Evolutionary conservation across 2,113 vertebrate species (phyloP).

Genomic region (Athene noctua): DNA sequence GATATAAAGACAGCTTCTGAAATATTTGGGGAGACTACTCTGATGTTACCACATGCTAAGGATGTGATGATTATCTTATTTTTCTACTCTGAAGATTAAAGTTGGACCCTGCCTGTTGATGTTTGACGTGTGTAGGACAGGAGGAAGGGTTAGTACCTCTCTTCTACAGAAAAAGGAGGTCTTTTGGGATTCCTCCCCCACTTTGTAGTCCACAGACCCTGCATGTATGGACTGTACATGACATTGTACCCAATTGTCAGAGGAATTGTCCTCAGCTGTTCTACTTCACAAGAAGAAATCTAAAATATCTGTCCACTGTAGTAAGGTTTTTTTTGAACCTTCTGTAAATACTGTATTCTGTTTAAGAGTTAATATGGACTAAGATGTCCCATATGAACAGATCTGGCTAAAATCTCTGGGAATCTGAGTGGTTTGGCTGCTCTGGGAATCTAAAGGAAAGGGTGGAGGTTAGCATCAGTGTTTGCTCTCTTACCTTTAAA

Average conservation of each 20-base stretch:
- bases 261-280: background rate
- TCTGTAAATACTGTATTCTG: background rate
- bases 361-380: background rate
- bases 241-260: background rate
- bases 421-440: background rate
- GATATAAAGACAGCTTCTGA: background rate
- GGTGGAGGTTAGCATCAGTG: background rate
- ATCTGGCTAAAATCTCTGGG: background rate
- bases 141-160: background rate
- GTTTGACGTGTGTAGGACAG: background rate
- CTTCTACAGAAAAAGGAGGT: background rate
- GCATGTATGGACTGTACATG: background rate
- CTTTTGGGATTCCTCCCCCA: background rate
- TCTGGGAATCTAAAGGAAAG: background rate
- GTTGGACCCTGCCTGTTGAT: background rate
- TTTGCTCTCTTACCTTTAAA: background rate
- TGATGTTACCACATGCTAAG: background rate
- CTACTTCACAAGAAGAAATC: background rate
- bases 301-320: background rate
- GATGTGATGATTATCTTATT: background rate
- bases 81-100: background rate
- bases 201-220: background rate
- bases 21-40: background rate
- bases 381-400: background rate
- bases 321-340: background rate